Evolutionary conservation across 2,113 vertebrate genomes (phyloP), one percentile per base, ranked within the genome.

Genomic region (Coregonus clupeaformis): DNA sequence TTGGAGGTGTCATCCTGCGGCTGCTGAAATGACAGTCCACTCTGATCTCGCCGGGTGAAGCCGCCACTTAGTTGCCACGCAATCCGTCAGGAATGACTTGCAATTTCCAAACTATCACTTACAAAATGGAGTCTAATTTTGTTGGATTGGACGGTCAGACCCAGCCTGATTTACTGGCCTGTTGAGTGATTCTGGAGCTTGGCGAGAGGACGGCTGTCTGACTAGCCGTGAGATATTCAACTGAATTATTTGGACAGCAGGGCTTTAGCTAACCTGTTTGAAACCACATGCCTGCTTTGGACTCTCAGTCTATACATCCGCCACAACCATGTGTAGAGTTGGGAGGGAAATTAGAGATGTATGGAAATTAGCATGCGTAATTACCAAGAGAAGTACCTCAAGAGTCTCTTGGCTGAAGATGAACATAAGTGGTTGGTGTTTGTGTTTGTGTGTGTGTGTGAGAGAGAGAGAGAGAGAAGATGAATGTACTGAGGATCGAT

Each of bases 71-170:
- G 86, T 88, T 84, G 86, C 86, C 77, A 84, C 27, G 81, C 81
- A 73, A 85, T 82, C 81, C 85, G 87, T 91, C 88, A 90, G 84
- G 86, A 91, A 88, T 90, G 89, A 92, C 90, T 92, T 87, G 88
- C 89, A 92, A 91, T 91, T 91, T 91, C 90, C 88, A 80, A 91
- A 90, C 90, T 89, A 91, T 92, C 88, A 91, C 85, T 90, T 89
- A 90, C 83, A 89, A 88, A 92, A 87, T 89, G 83, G 89, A 89
- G 88, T 89, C 84, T 89, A 91, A 92, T 92, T 90, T 86, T 84
- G 80, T 75, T 49, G 86, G 85, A 89, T 84, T 78, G 87, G 77
- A 76, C 86, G 89, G 90, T 90, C 90, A 89, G 81, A 73, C 36
- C 36, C 36, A 42, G 36, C 9, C 36, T 42, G 36, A 11, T 42